Conservation (phyloP, 2,888 invertebrate genomes). For the Nymphalis polychloros region DNA sequence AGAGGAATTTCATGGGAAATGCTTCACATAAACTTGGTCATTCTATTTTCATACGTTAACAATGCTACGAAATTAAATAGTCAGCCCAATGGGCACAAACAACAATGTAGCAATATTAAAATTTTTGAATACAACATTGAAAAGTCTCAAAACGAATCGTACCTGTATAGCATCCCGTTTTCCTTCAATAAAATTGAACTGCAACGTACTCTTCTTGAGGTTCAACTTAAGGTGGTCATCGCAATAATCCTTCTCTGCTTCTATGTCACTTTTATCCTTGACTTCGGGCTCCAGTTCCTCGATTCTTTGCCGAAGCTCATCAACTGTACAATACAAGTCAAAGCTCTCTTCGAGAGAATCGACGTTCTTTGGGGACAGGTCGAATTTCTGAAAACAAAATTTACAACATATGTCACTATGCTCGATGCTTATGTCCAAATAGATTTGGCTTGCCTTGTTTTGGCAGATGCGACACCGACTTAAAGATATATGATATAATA, state of each 20-base stretch:
- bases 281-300: conserved; percentile 71
- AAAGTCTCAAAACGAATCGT: conserved; percentile 4
- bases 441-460: too few species aligned
- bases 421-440: not conserved
- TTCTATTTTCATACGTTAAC: too few species aligned
- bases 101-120: too few species aligned
- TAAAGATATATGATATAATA: too few species aligned
- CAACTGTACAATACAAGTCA: conserved; percentile 86
- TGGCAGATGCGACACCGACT: too few species aligned
- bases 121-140: too few species aligned
- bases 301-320: conserved; percentile 83
- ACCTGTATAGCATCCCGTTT: conserved; percentile 75
- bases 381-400: conserved; percentile 66
- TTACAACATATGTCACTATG: not conserved
- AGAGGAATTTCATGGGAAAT: too few species aligned
- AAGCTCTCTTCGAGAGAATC: conserved; percentile 81
- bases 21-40: too few species aligned
- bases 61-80: too few species aligned
- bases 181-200: conserved; percentile 77
- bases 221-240: conserved; percentile 61
- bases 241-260: conserved; percentile 53
- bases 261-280: conserved; percentile 54
- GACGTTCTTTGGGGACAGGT: conserved; percentile 72
- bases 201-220: conserved; percentile 68
- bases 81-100: too few species aligned